Base-by-base conservation (phyloP, 2,888 invertebrate species). In the Acanthosepion esculentum region DNA sequence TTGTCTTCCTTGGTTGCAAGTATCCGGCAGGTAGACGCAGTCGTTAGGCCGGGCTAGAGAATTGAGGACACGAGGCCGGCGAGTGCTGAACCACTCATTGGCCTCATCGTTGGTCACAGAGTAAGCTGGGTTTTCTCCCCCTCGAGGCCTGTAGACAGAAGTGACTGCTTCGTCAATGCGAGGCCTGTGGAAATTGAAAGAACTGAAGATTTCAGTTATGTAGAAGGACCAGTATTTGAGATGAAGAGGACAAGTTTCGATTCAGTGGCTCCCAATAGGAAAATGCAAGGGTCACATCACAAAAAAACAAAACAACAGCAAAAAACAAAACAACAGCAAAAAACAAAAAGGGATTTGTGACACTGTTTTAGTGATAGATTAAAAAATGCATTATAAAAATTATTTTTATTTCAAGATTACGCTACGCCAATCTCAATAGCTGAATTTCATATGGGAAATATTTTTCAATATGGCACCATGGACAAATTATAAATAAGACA, bases 171-270 rank as follows among this genome's bases (percentile, higher is more conserved):
- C 94, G 26, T 94, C 94, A 23, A 29, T 55, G 94, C 48, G 59
- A 94, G 55, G 59, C 33, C 94, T 94, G 94, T 55, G 55, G 48
- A 94, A 94, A 94, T 64, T 93, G 48, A 93, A 93, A 48, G 93
- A 93, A 50, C 93, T 93, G 12, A 48, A 93, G 3, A 78, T 53
- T 93, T 93, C 50, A 93, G 93, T 93, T 15, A 53, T 93, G 50
- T n/a, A 93, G 93, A 93, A n/a, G n/a, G 78, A 12, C n/a, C 15
- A 78, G n/a, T 2, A n/a, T 78, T 78, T 12, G n/a, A 78, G 18
- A 59, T 59, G 59, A 29, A 78, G 78, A 78, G 33, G n/a, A 78
- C 10, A n/a, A 12, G 15, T 33, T 78, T 78, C 12, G 78, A 78
- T 78, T 78, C 78, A 78, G 78, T 78, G 78, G 78, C n/a, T 78